These are phyloP conservation scores for Sphaeramia orbicularis DNA, from an alignment of 2,797 vertebrate species.

Conservation along the genomic window DNA sequence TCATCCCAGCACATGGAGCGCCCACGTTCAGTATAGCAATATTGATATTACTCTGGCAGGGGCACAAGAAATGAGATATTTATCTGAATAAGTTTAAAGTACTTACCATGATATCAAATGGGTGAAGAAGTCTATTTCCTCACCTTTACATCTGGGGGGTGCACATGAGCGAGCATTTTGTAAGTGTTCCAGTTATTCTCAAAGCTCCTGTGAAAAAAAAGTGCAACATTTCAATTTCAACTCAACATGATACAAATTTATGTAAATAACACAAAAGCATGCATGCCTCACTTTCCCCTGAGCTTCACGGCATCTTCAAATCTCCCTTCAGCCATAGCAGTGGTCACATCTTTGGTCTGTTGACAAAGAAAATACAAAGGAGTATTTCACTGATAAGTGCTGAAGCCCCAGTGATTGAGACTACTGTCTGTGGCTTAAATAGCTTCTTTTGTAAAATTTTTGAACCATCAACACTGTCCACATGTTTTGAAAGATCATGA, in stretches of 20 bases:
- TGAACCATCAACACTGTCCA: no score
- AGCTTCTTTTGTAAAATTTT: no score
- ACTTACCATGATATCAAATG: no score
- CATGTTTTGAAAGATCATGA: no score
- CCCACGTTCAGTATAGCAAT: constrained; percentile 93
- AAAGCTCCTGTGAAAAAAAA: constrained; percentile 88
- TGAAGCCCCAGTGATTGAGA: no score
- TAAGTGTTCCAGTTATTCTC: constrained; percentile 98
- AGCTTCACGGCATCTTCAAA: constrained; percentile 93
- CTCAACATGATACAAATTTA: no score
- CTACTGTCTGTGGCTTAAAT: no score
- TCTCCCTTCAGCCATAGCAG: constrained; percentile 90
- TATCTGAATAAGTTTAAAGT: no score
- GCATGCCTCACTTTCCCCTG: constrained; percentile 89
- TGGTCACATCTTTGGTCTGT: constrained; percentile 95
- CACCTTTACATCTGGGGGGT: constrained; percentile 90
- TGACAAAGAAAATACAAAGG: neutral
- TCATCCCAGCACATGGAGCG: constrained; percentile 95
- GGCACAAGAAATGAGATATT: neutral
- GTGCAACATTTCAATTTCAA: no score
- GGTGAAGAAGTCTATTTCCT: constrained; percentile 1
- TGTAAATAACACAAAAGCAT: constrained; percentile 5
- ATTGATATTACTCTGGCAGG: constrained; percentile 89
- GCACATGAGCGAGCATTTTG: constrained; percentile 93
- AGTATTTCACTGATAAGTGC: no score